Percentiles rank a stretch among this genome's conserved stretches.
Conservation (phyloP, 2,888 invertebrate genomes). For the Lepidochrysops patricia region DNA sequence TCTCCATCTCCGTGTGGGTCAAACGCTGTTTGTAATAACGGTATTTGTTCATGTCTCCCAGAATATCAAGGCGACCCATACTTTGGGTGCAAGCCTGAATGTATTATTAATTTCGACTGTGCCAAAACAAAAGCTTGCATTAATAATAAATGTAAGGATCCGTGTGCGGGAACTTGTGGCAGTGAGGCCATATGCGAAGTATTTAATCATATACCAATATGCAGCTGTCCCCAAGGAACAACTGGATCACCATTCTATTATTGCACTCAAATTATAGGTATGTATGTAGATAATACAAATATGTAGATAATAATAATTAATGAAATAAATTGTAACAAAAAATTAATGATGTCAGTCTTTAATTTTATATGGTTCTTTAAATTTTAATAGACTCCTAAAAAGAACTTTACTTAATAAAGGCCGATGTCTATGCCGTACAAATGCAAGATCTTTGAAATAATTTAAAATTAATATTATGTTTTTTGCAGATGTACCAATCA, state of each 20-base stretch:
- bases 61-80: slow-evolving; percentile 85
- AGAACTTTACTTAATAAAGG: neutral
- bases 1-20: slow-evolving; percentile 82
- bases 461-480: neutral
- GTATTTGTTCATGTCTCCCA: slow-evolving; percentile 80
- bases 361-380: neutral
- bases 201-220: slow-evolving; percentile 80
- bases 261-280: slow-evolving; percentile 64
- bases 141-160: slow-evolving; percentile 82
- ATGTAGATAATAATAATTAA: neutral
- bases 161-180: slow-evolving; percentile 82
- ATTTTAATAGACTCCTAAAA: neutral
- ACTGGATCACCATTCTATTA: slow-evolving; percentile 78
- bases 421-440: too few relatives aligned
- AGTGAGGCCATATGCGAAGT: slow-evolving; percentile 73
- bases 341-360: too few relatives aligned
- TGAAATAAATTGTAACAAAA: too few relatives aligned
- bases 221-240: slow-evolving; percentile 77
- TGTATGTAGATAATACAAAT: slow-evolving; percentile 13
- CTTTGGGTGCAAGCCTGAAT: slow-evolving; percentile 84
- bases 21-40: slow-evolving; percentile 77
- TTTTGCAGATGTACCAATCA: slow-evolving; percentile 38
- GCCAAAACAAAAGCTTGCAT: slow-evolving; percentile 80
- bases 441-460: neutral
- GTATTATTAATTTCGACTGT: slow-evolving; percentile 84